These are phyloP conservation scores for Chionodraco myersi DNA, from an alignment of 2,113 vertebrate genomes.

Conservation along the genomic window DNA sequence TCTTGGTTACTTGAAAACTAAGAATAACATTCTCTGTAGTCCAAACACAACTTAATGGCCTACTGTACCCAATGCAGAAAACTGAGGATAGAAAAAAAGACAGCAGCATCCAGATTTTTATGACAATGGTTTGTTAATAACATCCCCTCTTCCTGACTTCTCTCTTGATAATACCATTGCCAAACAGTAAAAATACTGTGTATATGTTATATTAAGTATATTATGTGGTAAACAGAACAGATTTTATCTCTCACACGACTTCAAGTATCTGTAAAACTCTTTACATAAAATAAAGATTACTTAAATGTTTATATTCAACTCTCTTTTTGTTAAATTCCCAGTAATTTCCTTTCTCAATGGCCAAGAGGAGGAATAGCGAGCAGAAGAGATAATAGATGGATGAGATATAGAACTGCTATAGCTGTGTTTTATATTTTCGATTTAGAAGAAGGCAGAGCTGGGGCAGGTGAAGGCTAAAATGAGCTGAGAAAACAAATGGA, in stretches of 20 bases:
- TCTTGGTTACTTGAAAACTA: slow-evolving; percentile 47
- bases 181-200: slow-evolving; percentile 10
- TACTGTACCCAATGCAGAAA: slow-evolving; percentile 36
- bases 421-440: slow-evolving; percentile 28
- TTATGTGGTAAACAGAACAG: background rate
- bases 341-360: slow-evolving; percentile 8
- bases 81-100: slow-evolving; percentile 7
- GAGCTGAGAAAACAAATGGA: slow-evolving; percentile 23
- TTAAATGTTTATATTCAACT: slow-evolving; percentile 2
- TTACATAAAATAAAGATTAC: slow-evolving; percentile 1
- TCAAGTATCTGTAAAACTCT: background rate
- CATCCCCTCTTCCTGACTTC: slow-evolving; percentile 34
- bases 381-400: slow-evolving; percentile 1
- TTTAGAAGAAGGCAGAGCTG: slow-evolving; percentile 9
- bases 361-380: background rate
- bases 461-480: slow-evolving; percentile 10
- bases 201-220: background rate
- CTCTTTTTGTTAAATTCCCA: slow-evolving; percentile 3
- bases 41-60: slow-evolving; percentile 33
- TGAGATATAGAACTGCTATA: slow-evolving; percentile 16
- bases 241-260: background rate
- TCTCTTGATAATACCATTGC: slow-evolving; percentile 2
- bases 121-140: slow-evolving; percentile 42
- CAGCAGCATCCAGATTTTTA: slow-evolving; percentile 49
- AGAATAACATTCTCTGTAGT: slow-evolving; percentile 62